Conservation (phyloP, 2,888 invertebrate species). For the Hypercompe scribonia region DNA sequence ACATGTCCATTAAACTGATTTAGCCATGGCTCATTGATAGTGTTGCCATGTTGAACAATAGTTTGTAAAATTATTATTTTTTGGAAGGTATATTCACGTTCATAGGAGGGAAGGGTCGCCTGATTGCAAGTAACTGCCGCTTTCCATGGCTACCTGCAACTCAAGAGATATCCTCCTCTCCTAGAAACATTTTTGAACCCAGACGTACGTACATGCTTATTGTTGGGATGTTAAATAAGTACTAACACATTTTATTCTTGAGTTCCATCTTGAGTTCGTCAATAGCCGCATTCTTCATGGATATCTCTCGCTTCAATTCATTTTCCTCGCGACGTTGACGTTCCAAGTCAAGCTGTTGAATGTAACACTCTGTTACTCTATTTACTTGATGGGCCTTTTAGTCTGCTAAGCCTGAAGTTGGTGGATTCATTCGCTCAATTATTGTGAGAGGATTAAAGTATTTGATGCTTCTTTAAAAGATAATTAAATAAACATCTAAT, state of each 20-base stretch:
- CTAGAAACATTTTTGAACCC: no score
- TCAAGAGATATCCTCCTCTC: no score
- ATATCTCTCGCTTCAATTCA: constrained; percentile 91
- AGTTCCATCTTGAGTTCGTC: constrained; percentile 93
- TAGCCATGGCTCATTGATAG: background rate
- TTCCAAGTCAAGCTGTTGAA: constrained; percentile 89
- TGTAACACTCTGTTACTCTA: background rate
- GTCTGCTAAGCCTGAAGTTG: no score
- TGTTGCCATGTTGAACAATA: background rate
- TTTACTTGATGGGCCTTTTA: background rate
- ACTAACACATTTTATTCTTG: constrained; percentile 90
- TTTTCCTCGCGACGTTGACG: constrained; percentile 92
- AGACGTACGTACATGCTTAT: background rate
- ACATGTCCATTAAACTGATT: background rate
- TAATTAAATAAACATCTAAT: background rate
- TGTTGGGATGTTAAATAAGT: background rate
- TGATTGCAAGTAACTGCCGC: no score
- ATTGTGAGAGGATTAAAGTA: no score
- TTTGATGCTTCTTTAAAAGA: no score
- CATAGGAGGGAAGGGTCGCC: no score
- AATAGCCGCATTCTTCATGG: constrained; percentile 91
- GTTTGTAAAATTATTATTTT: background rate
- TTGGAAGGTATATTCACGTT: background rate
- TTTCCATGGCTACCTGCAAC: no score
- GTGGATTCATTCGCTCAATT: no score